Evolutionary conservation across 37 sponge, comb jelly and placozoan genomes (phyloP).

Genomic region (Lycopodina hypogea): DNA sequence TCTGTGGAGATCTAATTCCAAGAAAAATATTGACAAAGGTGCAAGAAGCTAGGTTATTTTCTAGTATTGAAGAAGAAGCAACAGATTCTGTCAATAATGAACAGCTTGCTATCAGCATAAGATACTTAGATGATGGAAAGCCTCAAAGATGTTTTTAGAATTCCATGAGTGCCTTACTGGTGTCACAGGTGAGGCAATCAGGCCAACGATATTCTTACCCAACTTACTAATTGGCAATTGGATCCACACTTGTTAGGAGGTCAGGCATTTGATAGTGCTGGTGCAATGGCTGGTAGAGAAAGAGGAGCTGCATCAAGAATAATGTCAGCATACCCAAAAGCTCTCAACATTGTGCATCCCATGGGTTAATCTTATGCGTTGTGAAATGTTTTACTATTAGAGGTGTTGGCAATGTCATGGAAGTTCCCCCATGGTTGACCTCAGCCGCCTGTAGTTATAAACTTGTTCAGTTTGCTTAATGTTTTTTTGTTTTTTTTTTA

Average conservation of each 20-base stretch:
- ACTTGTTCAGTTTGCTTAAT: too few species aligned
- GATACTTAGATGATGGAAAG: background rate
- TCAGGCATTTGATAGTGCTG: conserved; percentile 67
- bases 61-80: conserved; percentile 28
- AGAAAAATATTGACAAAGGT: background rate
- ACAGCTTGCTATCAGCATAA: conserved; percentile 16
- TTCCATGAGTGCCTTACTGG: conserved; percentile 67
- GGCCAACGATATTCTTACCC: conserved; percentile 57
- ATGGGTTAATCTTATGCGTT: conserved; percentile 37
- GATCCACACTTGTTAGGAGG: conserved; percentile 59
- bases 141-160: conserved; percentile 54
- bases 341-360: conserved; percentile 51
- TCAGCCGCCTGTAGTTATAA: too few species aligned
- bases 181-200: conserved; percentile 61
- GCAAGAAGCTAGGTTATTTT: background rate
- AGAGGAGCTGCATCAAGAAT: conserved; percentile 33
- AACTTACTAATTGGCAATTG: conserved; percentile 36
- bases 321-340: conserved; percentile 26
- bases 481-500: too few species aligned
- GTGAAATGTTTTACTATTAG: conserved; percentile 30
- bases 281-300: conserved; percentile 23
- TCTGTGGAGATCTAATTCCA: background rate
- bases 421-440: too few species aligned
- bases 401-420: conserved; percentile 39
- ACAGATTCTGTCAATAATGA: conserved; percentile 37